Evolutionary conservation across 2,888 invertebrate genomes (phyloP), one percentile per base, ranked within the genome.

Genomic region (Rhagium mordax): DNA sequence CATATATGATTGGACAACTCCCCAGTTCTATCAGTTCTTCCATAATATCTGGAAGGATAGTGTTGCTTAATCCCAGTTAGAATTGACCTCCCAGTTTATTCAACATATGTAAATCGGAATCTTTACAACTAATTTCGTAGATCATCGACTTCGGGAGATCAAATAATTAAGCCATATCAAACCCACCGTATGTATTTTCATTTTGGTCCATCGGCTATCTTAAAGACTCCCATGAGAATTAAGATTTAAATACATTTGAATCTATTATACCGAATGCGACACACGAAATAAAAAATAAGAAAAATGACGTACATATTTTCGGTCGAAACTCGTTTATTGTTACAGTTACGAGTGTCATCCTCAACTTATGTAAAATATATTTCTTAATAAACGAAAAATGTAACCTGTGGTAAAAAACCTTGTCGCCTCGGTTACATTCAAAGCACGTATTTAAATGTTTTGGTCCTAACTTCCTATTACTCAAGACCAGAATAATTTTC

Each of bases 391-490:
- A 57, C 55, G 27, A 57, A 57, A 24, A 27, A 15, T 27, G 27
- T 57, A 24, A 24, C 33, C 18, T 18, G 18, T 18, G 16, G 4
- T 29, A 18, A 29, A 60, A 33, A 60, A 60, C 29, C 59, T 6
- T 15, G 18, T 60, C 18, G 6, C 8, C 59, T n/a, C 18, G 59
- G 29, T 13, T 48, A 21, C 41, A 61, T 61, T 47, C 61, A 24
- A 64, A 51, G 64, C 64, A 64, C 64, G 64, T 64, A 64, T 64
- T 64, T 41, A 60, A 60, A 60, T 60, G 18, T 60, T 60, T 41
- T 60, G 18, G 59, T 41, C 59, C 10, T 18, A 16, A 60, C 59
- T 60, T 8, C 20, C 41, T 60, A 60, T 60, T 49, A 51, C 24
- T 4, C 16, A 41, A 49, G 48, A 47, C 20, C n/a, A 15, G 64